A percentile compares a stretch with the other conserved stretches of the same genome.
These are phyloP conservation scores for Callopanchax toddi DNA, from an alignment of 2,113 vertebrate genomes.

Conservation along the genomic window DNA sequence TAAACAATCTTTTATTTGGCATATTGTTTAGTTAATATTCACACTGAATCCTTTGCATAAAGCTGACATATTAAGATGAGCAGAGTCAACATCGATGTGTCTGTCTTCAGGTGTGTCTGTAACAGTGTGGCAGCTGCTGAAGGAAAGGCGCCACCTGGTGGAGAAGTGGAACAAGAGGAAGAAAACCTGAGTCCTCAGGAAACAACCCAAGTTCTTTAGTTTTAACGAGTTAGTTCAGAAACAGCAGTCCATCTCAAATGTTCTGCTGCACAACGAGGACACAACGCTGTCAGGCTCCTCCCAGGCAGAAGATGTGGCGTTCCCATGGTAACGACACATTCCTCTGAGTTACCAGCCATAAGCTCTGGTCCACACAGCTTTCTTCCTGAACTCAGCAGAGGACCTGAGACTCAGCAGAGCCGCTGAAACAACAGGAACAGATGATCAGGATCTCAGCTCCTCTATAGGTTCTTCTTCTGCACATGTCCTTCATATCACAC, in stretches of 20 bases:
- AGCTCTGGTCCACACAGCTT: constrained; percentile 90
- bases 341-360: constrained; percentile 84
- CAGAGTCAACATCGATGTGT: too few species aligned
- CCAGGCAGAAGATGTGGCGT: background rate
- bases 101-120: constrained; percentile 60
- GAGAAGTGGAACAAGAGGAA: constrained; percentile 66
- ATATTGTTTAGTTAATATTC: too few species aligned
- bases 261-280: too few species aligned
- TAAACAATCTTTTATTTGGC: too few species aligned
- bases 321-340: background rate
- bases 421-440: constrained; percentile 71
- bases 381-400: constrained; percentile 90
- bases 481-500: too few species aligned
- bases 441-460: background rate
- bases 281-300: background rate
- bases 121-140: constrained; percentile 69
- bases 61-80: too few species aligned
- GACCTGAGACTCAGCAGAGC: constrained; percentile 84
- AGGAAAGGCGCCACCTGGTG: constrained; percentile 63
- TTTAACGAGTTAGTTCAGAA: too few species aligned
- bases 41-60: too few species aligned
- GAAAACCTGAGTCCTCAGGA: constrained; percentile 27
- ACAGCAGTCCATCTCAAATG: too few species aligned
- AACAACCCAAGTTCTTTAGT: too few species aligned
- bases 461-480: too few species aligned